Conservation (phyloP, 2,888 invertebrate genomes). For the Himalopsyche japonica region DNA sequence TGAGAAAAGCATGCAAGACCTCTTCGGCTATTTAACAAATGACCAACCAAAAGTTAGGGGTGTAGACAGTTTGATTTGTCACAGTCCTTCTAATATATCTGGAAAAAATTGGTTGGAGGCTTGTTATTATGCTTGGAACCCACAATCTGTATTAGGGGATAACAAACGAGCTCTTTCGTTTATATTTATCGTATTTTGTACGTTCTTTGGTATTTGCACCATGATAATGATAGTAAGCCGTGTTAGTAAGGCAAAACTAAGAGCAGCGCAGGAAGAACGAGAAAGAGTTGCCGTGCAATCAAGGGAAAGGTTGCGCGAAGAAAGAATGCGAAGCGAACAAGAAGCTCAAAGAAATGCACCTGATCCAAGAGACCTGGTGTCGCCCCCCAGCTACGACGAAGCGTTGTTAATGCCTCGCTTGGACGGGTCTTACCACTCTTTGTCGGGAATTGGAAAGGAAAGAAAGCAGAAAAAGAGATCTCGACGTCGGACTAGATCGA, state of each 20-base stretch:
- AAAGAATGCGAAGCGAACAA: constrained; percentile 58
- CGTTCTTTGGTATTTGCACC: constrained; percentile 59
- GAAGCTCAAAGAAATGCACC: constrained; percentile 64
- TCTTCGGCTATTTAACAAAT: constrained; percentile 64
- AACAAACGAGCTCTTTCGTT: constrained; percentile 63
- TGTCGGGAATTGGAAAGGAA: constrained; percentile 54
- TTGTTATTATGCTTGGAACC: constrained; percentile 67
- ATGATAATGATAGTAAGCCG: constrained; percentile 60
- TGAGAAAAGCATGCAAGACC: constrained; percentile 62
- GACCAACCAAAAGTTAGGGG: constrained; percentile 61
- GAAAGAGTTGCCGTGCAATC: constrained; percentile 63
- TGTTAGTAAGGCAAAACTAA: constrained; percentile 59
- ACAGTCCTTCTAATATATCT: constrained; percentile 64
- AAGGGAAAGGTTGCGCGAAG: constrained; percentile 60
- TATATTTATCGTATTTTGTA: constrained; percentile 59
- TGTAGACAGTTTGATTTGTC: constrained; percentile 63
- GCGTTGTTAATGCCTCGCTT: constrained; percentile 75
- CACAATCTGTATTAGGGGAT: constrained; percentile 47
- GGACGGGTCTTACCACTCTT: constrained; percentile 63
- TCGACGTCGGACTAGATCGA: constrained; percentile 58
- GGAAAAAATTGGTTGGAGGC: constrained; percentile 72
- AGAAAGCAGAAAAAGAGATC: constrained; percentile 53
- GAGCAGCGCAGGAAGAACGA: constrained; percentile 56
- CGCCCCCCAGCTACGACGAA: constrained; percentile 77
- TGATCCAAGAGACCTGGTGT: constrained; percentile 69